These are phyloP conservation scores for Tetramorium parvispinum DNA, from an alignment of 1,140 invertebrate genomes.

Conservation along the genomic window DNA sequence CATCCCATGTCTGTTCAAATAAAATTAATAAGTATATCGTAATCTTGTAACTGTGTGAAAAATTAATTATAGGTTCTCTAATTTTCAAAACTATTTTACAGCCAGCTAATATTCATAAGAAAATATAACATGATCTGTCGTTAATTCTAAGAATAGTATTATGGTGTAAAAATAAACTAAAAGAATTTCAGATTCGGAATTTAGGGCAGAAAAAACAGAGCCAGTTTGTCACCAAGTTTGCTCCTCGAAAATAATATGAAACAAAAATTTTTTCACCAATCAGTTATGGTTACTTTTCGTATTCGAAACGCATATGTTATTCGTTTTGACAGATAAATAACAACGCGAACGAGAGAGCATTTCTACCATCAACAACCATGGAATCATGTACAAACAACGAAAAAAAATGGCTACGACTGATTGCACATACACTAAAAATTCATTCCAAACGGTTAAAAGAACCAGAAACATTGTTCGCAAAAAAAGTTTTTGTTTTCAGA, in stretches of 20 bases:
- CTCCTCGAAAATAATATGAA: background rate
- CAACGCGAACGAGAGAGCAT: background rate
- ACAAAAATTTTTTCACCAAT: conserved; percentile 15
- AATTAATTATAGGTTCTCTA: background rate
- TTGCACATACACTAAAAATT: conserved; percentile 21
- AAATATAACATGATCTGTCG: background rate
- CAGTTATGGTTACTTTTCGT: conserved; percentile 24
- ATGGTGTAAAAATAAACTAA: background rate
- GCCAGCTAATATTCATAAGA: background rate
- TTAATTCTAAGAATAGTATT: background rate
- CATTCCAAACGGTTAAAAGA: background rate
- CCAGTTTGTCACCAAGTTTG: background rate
- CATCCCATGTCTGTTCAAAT: background rate
- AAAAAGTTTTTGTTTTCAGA: background rate
- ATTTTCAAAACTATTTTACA: background rate
- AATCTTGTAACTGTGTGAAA: background rate
- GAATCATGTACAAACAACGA: conserved; percentile 32
- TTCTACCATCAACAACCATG: conserved; percentile 30
- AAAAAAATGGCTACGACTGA: conserved; percentile 15
- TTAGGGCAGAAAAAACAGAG: background rate
- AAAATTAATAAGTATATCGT: background rate
- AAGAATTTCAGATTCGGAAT: background rate
- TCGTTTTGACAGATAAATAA: conserved; percentile 52
- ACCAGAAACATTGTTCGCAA: background rate
- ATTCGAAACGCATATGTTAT: conserved; percentile 1